phyloP scores from a whole-genome alignment of 2,888 invertebrate genomes.

The Exephanes ischioxanthus region DNA sequence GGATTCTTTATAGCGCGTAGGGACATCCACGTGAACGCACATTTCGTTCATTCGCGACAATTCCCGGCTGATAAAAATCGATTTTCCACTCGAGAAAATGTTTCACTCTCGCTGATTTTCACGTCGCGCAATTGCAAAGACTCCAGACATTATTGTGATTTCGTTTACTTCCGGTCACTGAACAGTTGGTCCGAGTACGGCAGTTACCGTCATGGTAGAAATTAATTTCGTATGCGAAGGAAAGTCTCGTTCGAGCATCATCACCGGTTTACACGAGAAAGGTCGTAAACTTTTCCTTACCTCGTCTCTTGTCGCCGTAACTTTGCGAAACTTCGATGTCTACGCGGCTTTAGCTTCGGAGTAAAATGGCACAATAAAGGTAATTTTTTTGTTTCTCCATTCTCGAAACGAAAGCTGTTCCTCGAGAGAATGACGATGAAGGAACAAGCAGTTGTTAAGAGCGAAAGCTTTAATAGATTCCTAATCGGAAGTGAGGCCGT shows the following conservation, averaged over 20 bases:
- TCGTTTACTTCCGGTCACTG: neutral
- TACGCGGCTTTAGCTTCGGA: neutral
- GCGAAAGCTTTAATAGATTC: neutral
- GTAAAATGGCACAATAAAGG: neutral
- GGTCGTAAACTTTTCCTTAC: slow-evolving; percentile 5
- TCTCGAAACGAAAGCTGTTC: neutral
- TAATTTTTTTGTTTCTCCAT: neutral
- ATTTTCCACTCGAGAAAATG: neutral
- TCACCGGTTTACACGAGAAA: neutral
- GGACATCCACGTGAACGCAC: neutral
- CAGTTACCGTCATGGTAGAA: neutral
- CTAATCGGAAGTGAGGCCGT: neutral
- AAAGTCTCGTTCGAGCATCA: neutral
- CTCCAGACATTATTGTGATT: neutral
- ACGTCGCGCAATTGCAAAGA: neutral
- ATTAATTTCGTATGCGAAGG: neutral
- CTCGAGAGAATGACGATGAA: too few relatives aligned
- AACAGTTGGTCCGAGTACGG: neutral
- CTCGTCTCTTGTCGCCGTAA: neutral
- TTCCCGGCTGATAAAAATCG: neutral
- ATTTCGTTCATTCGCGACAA: neutral
- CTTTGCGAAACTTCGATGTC: neutral
- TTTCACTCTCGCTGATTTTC: neutral
- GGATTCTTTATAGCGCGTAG: neutral
- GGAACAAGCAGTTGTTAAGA: neutral